These are phyloP conservation scores for Oxycera nigricornis DNA, from an alignment of 2,888 invertebrate genomes.

Conservation along the genomic window DNA sequence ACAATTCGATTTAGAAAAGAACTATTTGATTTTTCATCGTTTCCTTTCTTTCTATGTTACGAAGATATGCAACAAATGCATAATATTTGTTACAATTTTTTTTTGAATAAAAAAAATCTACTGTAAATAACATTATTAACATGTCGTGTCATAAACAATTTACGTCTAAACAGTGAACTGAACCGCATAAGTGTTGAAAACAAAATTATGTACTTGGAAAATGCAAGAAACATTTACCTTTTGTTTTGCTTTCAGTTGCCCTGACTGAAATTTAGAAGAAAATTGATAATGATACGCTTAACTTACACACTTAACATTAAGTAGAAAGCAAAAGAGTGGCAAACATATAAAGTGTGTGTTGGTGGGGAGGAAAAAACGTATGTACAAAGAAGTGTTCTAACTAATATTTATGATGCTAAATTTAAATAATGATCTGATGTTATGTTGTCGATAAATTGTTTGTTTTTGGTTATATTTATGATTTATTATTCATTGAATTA, in stretches of 20 bases:
- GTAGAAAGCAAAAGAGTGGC: constrained; percentile 16
- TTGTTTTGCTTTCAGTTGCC: neutral
- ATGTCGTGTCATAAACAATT: neutral
- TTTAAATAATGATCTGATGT: neutral
- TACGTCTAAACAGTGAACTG: neutral
- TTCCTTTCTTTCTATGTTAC: too few species aligned
- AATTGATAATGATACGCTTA: neutral
- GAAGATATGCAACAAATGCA: neutral
- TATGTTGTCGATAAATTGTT: too few species aligned
- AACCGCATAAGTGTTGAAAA: neutral
- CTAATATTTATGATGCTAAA: neutral
- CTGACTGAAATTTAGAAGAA: neutral
- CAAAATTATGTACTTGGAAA: neutral
- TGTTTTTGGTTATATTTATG: neutral
- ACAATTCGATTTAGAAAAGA: neutral
- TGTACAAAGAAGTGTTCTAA: constrained; percentile 19
- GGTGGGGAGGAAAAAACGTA: constrained; percentile 2
- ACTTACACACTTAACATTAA: constrained; percentile 28
- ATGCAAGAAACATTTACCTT: too few species aligned
- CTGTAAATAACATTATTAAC: neutral
- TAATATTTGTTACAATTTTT: neutral
- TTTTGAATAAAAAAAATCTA: neutral
- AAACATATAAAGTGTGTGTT: neutral
- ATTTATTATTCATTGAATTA: neutral
- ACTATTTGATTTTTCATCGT: neutral